These are phyloP conservation scores for Sebastes glaucus DNA, from an alignment of 2,797 vertebrate genomes.

Conservation along the genomic window DNA sequence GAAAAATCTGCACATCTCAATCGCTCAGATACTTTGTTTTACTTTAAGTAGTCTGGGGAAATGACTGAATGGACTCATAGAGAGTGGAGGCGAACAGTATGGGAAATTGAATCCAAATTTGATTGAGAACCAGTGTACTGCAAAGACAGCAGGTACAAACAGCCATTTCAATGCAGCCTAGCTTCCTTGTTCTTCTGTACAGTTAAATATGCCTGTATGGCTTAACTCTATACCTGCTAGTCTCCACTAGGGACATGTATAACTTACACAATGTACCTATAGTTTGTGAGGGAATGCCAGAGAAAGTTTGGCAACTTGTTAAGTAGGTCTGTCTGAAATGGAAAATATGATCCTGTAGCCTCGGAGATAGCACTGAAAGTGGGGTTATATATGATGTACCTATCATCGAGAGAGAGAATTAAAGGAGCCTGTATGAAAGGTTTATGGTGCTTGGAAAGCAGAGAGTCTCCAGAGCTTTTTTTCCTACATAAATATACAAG, in stretches of 20 bases:
- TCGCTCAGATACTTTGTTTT: constrained; percentile 13
- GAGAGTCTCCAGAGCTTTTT: constrained; percentile 31
- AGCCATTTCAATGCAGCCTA: neutral
- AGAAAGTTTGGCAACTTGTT: constrained; percentile 38
- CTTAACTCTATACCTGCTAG: neutral
- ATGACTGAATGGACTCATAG: neutral
- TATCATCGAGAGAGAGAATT: constrained; percentile 36
- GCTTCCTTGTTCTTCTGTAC: neutral
- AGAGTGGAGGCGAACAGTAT: neutral
- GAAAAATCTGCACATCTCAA: constrained; percentile 36
- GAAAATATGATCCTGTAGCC: constrained; percentile 34
- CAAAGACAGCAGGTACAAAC: neutral
- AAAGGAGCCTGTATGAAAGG: constrained; percentile 45
- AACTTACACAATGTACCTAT: neutral
- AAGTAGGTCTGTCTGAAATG: constrained; percentile 32
- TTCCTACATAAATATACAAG: constrained; percentile 49
- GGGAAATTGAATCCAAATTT: neutral
- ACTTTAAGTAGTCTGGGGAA: neutral
- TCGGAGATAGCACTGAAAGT: constrained; percentile 13
- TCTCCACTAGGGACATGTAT: constrained; percentile 1
- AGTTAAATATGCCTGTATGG: neutral
- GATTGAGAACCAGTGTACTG: neutral
- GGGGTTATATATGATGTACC: constrained; percentile 36
- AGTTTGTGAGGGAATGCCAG: neutral
- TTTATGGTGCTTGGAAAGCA: constrained; percentile 51